Percentiles rank a stretch among this genome's conserved stretches.
phyloP scores from a whole-genome alignment of 2,113 vertebrate species.

The Siphamia tubifer region DNA sequence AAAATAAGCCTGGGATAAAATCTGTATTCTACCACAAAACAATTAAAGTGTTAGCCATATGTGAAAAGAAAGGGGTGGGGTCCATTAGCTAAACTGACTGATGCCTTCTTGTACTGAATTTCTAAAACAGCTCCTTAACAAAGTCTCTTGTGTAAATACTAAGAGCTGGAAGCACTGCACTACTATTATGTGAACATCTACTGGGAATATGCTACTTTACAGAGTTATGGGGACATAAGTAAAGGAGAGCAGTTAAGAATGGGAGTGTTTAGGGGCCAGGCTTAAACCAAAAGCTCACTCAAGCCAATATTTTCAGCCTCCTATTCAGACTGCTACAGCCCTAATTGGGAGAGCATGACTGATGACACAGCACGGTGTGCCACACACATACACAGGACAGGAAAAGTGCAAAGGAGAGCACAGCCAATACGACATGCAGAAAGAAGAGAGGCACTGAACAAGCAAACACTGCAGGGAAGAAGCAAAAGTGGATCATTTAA shows the following conservation, averaged over 20 bases:
- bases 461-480: conserved; percentile 53
- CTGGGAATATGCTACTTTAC: conserved; percentile 45
- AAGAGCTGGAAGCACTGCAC: conserved; percentile 25
- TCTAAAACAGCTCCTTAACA: conserved; percentile 14
- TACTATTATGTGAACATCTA: conserved; percentile 58
- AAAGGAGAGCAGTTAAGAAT: conserved; percentile 36
- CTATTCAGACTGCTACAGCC: conserved; percentile 41
- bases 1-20: conserved; percentile 7
- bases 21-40: background rate
- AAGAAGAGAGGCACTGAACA: conserved; percentile 43
- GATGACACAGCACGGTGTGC: conserved; percentile 59
- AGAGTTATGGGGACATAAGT: conserved; percentile 50
- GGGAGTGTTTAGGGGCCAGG: conserved; percentile 33
- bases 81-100: conserved; percentile 52
- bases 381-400: conserved; percentile 59
- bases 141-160: conserved; percentile 29
- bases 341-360: conserved; percentile 74
- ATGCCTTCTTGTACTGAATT: conserved; percentile 1
- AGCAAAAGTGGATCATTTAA: conserved; percentile 45
- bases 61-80: conserved; percentile 3
- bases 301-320: conserved; percentile 39
- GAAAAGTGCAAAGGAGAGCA: conserved; percentile 33
- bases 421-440: conserved; percentile 62
- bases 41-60: background rate
- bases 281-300: conserved; percentile 43